Evolutionary conservation across 2,888 invertebrate genomes (phyloP).

Genomic region (Argyresthia albistria): DNA sequence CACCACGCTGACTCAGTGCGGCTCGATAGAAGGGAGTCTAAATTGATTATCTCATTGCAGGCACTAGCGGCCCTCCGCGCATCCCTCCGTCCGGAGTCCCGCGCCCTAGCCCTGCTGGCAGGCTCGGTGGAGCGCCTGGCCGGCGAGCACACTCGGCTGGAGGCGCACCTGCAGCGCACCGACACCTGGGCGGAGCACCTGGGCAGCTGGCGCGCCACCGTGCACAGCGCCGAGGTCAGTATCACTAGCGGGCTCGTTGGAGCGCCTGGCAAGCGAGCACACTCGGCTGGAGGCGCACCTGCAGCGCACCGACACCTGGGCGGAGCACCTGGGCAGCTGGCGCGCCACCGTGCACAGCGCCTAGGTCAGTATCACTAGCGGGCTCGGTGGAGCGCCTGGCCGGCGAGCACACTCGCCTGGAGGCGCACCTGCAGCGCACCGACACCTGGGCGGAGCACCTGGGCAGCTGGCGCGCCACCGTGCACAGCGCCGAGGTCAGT

Average conservation of each 20-base stretch:
- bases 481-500: constrained; percentile 87
- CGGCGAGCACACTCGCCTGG: constrained; percentile 84
- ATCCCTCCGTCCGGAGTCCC: constrained; percentile 88
- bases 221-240: constrained; percentile 87
- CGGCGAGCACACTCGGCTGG: constrained; percentile 84
- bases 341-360: constrained; percentile 87
- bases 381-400: constrained; percentile 88
- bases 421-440: constrained; percentile 87
- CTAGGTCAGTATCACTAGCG: constrained; percentile 85
- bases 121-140: constrained; percentile 88
- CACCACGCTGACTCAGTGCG: too few species aligned
- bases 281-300: constrained; percentile 88
- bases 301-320: constrained; percentile 90
- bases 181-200: constrained; percentile 93
- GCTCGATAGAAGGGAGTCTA: too few species aligned
- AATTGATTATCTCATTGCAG: constrained; percentile 21
- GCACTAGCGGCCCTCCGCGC: constrained; percentile 86
- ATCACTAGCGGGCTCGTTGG: constrained; percentile 89
- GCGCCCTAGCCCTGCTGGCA: constrained; percentile 83
- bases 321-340: constrained; percentile 91
- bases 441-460: constrained; percentile 93
- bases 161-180: constrained; percentile 87
- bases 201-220: constrained; percentile 89
- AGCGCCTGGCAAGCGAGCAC: constrained; percentile 85
- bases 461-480: constrained; percentile 89